A percentile compares a stretch with the other conserved stretches of the same genome.
phyloP scores from a whole-genome alignment of 2,113 vertebrate genomes.

The Chloebia gouldiae region DNA sequence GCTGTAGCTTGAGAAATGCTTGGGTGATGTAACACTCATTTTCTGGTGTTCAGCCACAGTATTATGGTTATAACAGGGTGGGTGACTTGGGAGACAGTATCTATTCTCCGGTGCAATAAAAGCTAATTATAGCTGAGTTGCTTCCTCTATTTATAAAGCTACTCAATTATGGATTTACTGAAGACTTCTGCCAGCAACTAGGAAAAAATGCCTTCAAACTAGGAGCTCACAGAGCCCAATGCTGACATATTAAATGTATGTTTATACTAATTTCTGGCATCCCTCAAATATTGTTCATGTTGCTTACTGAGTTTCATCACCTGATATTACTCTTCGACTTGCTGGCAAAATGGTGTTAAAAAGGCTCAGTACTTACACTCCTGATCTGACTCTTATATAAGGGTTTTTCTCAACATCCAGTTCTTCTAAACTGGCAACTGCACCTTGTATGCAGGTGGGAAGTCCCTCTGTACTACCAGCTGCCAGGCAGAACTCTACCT shows the following conservation, averaged over 20 bases:
- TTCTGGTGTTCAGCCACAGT: neutral
- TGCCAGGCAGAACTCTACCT: slow-evolving; percentile 69
- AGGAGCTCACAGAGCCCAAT: neutral
- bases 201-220: neutral
- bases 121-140: neutral
- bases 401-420: slow-evolving; percentile 67
- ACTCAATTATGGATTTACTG: neutral
- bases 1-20: neutral
- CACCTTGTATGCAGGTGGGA: slow-evolving; percentile 64
- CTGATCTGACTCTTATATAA: slow-evolving; percentile 75
- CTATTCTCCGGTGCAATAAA: neutral
- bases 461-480: neutral
- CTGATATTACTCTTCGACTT: neutral
- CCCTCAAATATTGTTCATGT: neutral
- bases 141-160: slow-evolving; percentile 7
- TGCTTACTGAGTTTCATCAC: neutral
- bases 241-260: neutral
- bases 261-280: neutral
- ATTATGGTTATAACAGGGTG: neutral
- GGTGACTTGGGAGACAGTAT: neutral
- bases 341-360: neutral
- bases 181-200: neutral
- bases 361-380: slow-evolving; percentile 75
- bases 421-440: slow-evolving; percentile 70
- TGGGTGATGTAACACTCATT: neutral